Conservation (phyloP, 2,888 invertebrate species). For the Synergus umbraculus region DNA sequence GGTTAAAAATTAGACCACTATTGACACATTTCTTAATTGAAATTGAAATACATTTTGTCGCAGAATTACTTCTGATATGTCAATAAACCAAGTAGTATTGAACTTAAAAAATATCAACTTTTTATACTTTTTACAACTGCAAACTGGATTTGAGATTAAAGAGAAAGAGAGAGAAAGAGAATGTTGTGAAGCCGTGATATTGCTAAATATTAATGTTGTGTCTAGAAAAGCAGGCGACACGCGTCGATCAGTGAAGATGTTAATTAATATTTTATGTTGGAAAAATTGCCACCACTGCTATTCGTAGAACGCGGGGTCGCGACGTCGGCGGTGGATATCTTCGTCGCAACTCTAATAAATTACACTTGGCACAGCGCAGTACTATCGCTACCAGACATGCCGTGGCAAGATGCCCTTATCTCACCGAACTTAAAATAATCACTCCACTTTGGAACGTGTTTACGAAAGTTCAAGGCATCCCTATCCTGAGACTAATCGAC, state of each 20-base stretch:
- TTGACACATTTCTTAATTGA: neutral
- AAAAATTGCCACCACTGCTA: conserved; percentile 18
- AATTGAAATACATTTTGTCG: neutral
- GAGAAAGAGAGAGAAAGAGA: neutral
- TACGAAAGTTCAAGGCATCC: conserved; percentile 61
- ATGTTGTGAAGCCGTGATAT: neutral
- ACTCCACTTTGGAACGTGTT: conserved; percentile 58
- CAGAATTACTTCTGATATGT: too few relatives aligned
- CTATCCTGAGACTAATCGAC: conserved; percentile 69
- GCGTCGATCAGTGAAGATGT: conserved; percentile 11
- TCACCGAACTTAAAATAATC: conserved; percentile 72
- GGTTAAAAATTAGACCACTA: conserved; percentile 16
- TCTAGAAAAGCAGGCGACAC: conserved; percentile 23
- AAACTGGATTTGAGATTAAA: neutral
- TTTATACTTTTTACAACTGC: neutral
- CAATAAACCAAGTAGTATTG: too few relatives aligned
- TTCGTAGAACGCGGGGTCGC: conserved; percentile 51
- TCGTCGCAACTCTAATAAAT: conserved; percentile 69
- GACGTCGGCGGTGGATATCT: conserved; percentile 59
- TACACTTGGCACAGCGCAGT: conserved; percentile 67
- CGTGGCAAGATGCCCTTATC: conserved; percentile 72
- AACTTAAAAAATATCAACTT: neutral
- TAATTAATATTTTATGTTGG: conserved; percentile 21
- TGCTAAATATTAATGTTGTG: conserved; percentile 15
- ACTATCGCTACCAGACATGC: conserved; percentile 74